These are phyloP conservation scores for Pteropus alecto DNA, from an alignment of 2,113 vertebrate genomes.

Conservation along the genomic window DNA sequence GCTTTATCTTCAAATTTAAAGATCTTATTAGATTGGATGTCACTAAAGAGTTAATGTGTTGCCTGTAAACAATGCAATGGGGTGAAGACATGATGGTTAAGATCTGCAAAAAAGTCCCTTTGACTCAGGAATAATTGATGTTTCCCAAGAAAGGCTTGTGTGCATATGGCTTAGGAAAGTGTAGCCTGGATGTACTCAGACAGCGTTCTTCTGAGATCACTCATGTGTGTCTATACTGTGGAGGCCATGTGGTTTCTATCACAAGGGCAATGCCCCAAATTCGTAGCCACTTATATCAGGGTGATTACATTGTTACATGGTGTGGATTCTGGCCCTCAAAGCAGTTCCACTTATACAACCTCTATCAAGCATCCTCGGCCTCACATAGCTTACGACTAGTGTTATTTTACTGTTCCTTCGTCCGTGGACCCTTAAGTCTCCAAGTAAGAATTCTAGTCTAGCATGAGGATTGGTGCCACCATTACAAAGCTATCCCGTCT, in stretches of 20 bases:
- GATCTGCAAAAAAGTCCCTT: background rate
- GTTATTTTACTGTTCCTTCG: background rate
- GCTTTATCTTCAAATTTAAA: background rate
- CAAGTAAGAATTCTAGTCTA: background rate
- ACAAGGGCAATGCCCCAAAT: background rate
- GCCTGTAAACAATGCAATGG: background rate
- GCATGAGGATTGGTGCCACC: background rate
- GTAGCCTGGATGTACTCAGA: background rate
- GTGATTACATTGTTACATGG: background rate
- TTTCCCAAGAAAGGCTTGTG: background rate
- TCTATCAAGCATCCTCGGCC: background rate
- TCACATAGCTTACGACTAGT: background rate
- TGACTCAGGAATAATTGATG: background rate
- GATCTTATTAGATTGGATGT: background rate
- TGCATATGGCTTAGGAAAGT: background rate
- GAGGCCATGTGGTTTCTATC: background rate
- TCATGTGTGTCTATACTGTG: background rate
- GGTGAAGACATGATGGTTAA: background rate
- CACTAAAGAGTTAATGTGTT: background rate
- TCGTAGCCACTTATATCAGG: background rate
- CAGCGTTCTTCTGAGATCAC: background rate
- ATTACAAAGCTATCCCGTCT: background rate
- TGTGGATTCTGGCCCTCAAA: background rate
- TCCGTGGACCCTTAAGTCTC: background rate
- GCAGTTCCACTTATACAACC: background rate